These are phyloP conservation scores for Psilanteris sp. DNA, from an alignment of 1,140 invertebrate genomes.

Conservation along the genomic window DNA sequence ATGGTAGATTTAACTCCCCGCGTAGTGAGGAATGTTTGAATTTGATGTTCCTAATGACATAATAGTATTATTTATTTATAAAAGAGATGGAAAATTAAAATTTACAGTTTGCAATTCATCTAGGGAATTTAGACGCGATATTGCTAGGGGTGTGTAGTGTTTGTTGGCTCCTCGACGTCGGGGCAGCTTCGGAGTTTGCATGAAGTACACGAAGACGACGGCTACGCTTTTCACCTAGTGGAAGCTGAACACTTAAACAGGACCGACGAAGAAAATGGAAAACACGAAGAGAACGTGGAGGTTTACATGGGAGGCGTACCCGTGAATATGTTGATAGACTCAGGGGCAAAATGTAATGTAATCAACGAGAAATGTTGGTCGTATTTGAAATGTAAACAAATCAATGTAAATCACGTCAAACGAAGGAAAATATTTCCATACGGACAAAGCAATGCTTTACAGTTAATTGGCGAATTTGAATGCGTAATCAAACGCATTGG, in stretches of 20 bases:
- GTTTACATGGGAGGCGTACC: constrained; percentile 12
- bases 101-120: too few relatives aligned
- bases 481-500: constrained; percentile 16
- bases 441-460: constrained; percentile 4
- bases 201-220: neutral
- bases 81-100: too few relatives aligned
- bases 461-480: constrained; percentile 32
- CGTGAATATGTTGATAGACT: constrained; percentile 26
- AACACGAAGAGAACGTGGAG: too few relatives aligned
- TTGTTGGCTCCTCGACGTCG: too few relatives aligned
- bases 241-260: neutral
- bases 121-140: too few relatives aligned
- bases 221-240: constrained; percentile 16
- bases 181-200: neutral
- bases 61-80: too few relatives aligned
- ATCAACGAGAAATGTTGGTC: constrained; percentile 8
- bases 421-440: constrained; percentile 26
- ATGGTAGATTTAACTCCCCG: too few relatives aligned
- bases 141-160: too few relatives aligned
- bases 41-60: too few relatives aligned
- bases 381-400: constrained; percentile 12
- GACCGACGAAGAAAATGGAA: neutral
- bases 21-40: too few relatives aligned
- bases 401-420: constrained; percentile 13
- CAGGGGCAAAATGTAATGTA: constrained; percentile 37